Evolutionary conservation across 2,797 vertebrate species (phyloP).

Genomic region (Cyclura pinguis): DNA sequence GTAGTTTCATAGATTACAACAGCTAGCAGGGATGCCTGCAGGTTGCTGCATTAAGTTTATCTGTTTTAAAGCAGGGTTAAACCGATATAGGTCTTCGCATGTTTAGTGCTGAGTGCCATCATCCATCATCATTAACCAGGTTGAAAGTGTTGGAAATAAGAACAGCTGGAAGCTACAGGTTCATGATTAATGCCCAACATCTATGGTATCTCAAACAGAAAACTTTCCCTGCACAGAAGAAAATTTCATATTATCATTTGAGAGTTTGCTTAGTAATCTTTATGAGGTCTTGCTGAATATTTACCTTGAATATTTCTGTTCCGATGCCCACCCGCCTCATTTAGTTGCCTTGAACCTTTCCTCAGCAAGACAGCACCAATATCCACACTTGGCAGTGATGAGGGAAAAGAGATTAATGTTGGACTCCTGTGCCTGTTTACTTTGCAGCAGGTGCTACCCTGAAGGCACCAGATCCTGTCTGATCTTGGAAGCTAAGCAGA

Average conservation of each 20-base stretch:
- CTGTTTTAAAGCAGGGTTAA: neutral
- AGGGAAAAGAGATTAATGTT: neutral
- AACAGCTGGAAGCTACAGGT: no score
- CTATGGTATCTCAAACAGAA: neutral
- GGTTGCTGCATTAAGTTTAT: neutral
- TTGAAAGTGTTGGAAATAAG: no score
- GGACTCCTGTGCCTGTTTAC: no score
- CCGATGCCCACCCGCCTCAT: no score
- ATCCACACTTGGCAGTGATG: neutral
- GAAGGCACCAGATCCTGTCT: no score
- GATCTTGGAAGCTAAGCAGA: no score
- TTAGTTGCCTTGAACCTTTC: neutral
- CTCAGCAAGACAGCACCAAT: neutral
- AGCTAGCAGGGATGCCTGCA: neutral
- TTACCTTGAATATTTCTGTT: neutral
- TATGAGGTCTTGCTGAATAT: neutral
- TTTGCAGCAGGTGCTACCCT: no score
- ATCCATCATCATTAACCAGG: no score
- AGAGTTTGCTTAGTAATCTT: neutral
- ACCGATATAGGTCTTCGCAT: no score
- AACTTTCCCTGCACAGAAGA: neutral
- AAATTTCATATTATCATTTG: neutral
- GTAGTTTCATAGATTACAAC: neutral
- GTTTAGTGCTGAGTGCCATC: no score
- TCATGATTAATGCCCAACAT: no score